phyloP scores from a whole-genome alignment of 2,113 vertebrate genomes.

The Ceuthmochares aereus region DNA sequence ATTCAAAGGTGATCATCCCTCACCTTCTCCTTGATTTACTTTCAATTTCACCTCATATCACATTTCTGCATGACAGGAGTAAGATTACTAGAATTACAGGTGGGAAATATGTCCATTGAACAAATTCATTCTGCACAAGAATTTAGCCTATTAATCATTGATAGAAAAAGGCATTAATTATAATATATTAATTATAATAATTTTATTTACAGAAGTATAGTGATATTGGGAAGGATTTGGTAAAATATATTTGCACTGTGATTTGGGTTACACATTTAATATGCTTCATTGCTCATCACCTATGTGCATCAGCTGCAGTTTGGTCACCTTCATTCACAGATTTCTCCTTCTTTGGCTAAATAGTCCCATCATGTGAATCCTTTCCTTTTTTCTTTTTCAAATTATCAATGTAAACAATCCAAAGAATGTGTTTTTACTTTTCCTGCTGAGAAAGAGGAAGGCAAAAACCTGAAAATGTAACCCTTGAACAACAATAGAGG shows the following conservation, averaged over 20 bases:
- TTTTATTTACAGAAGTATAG: neutral
- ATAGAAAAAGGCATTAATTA: neutral
- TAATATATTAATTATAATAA: neutral
- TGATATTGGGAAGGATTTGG: neutral
- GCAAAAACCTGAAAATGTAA: neutral
- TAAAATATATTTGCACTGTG: neutral
- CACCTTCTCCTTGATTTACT: neutral
- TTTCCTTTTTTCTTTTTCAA: neutral
- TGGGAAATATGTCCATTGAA: neutral
- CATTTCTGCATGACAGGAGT: neutral
- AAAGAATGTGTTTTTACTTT: neutral
- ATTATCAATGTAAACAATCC: neutral
- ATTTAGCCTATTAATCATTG: neutral
- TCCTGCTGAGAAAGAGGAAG: neutral
- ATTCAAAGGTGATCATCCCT: neutral
- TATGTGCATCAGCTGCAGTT: neutral
- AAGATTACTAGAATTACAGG: neutral
- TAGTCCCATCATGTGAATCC: neutral
- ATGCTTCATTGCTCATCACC: neutral
- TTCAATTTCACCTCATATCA: neutral
- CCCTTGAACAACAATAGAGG: neutral
- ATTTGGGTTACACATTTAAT: neutral
- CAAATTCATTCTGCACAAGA: neutral
- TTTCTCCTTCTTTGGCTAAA: neutral
- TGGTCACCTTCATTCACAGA: neutral